A percentile compares a stretch with the other conserved stretches of the same genome.
Evolutionary conservation across 2,113 vertebrate genomes (phyloP).

Genomic region (Dendrocopos noguchii): DNA sequence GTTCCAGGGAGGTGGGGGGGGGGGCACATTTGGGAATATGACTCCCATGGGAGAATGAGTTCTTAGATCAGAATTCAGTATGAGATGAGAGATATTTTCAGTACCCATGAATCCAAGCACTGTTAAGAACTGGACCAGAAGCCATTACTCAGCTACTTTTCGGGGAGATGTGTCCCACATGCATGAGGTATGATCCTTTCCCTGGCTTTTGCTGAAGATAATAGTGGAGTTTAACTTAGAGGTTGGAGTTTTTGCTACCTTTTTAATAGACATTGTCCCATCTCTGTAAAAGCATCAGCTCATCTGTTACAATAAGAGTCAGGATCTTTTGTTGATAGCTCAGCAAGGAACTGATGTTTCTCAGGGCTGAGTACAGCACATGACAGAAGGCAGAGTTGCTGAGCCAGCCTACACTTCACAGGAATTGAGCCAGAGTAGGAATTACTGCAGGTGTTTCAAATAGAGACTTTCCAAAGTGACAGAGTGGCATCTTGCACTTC

Average conservation of each 20-base stretch:
- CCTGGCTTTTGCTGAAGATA: background rate
- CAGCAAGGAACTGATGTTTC: background rate
- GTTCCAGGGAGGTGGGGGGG: background rate
- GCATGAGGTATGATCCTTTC: background rate
- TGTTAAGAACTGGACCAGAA: background rate
- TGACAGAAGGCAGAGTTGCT: background rate
- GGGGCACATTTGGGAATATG: background rate
- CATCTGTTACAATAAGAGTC: background rate
- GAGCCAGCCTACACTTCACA: background rate
- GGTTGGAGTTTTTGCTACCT: background rate
- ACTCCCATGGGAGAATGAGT: slow-evolving; percentile 19
- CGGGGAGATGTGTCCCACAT: rapidly evolving
- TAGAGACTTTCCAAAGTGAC: background rate
- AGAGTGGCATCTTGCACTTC: background rate
- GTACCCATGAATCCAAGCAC: background rate
- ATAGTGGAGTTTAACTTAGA: background rate
- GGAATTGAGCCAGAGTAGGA: background rate
- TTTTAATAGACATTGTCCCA: background rate
- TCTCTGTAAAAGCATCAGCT: background rate
- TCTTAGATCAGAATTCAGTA: background rate
- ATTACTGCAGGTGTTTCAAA: background rate
- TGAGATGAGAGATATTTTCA: background rate
- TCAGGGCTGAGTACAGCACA: background rate
- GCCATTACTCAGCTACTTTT: background rate
- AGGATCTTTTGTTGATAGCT: background rate